phyloP scores from a whole-genome alignment of 2,797 vertebrate genomes.

The Euphonia xanthogaster region DNA sequence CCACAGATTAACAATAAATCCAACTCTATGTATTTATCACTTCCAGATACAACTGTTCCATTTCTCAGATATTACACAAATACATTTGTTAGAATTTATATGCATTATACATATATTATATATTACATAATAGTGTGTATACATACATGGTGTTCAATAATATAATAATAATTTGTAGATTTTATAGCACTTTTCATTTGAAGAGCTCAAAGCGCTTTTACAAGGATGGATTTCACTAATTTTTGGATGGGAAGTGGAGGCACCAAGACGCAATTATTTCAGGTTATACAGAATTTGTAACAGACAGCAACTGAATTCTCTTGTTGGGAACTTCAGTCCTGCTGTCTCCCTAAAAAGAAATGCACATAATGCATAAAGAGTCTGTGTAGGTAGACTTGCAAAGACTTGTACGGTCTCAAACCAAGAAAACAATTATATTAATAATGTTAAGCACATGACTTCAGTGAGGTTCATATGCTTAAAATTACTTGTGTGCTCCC shows the following conservation, averaged over 20 bases:
- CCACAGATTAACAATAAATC: slow-evolving; percentile 82
- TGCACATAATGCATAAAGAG: not conserved
- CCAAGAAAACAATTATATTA: not conserved
- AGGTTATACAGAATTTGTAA: not conserved
- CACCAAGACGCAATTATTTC: slow-evolving; percentile 5
- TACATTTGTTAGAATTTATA: slow-evolving; percentile 83
- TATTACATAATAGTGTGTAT: slow-evolving; percentile 83
- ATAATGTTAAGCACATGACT: slow-evolving; percentile 30
- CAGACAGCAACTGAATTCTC: not conserved
- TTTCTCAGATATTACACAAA: slow-evolving; percentile 80
- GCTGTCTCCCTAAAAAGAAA: not conserved
- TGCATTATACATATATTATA: slow-evolving; percentile 84
- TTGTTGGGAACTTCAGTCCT: not conserved
- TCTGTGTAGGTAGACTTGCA: slow-evolving; percentile 63
- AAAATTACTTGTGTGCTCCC: slow-evolving; percentile 19
- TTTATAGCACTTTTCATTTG: slow-evolving; percentile 63
- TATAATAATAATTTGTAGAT: slow-evolving; percentile 66
- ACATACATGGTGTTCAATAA: slow-evolving; percentile 78
- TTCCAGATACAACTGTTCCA: slow-evolving; percentile 77
- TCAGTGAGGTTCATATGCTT: slow-evolving; percentile 4
- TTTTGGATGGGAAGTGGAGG: slow-evolving; percentile 24
- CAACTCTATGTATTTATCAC: slow-evolving; percentile 79
- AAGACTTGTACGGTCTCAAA: slow-evolving; percentile 41
- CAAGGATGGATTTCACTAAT: not conserved
- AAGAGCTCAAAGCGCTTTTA: slow-evolving; percentile 60